phyloP scores from a whole-genome alignment of 2,797 vertebrate genomes.

The Dendrocincla fuliginosa region DNA sequence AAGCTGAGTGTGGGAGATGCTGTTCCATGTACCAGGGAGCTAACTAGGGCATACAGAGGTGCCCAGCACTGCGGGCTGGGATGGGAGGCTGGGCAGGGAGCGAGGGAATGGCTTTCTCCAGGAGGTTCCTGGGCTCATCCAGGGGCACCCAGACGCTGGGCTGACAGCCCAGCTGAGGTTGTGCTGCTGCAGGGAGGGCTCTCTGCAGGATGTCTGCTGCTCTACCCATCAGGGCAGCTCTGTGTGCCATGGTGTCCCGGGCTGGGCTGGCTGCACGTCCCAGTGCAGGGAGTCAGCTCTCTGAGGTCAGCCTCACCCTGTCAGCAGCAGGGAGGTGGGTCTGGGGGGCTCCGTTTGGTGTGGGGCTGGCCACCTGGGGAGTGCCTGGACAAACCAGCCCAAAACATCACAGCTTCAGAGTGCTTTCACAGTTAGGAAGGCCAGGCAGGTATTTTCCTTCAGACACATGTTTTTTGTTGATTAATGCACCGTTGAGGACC shows the following conservation, averaged over 20 bases:
- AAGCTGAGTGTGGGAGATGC: background rate
- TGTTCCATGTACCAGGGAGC: rapidly evolving
- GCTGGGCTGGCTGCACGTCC: background rate
- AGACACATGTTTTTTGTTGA: rapidly evolving
- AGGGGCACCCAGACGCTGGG: rapidly evolving
- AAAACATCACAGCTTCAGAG: background rate
- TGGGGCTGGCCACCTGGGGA: rapidly evolving
- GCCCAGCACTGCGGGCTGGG: background rate
- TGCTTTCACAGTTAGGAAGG: background rate
- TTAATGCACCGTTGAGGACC: background rate
- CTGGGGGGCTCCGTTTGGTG: rapidly evolving
- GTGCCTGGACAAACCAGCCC: background rate
- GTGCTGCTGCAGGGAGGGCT: rapidly evolving
- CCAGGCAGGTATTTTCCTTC: background rate
- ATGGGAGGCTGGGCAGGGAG: rapidly evolving
- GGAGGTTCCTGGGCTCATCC: rapidly evolving
- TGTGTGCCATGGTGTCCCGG: rapidly evolving
- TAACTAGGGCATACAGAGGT: rapidly evolving
- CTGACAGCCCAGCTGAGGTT: rapidly evolving
- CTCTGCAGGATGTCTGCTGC: too few relatives aligned
- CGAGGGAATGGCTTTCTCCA: rapidly evolving
- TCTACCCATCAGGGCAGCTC: background rate
- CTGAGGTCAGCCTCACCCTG: background rate
- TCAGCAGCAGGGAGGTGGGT: rapidly evolving
- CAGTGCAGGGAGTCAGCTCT: background rate